Evolutionary conservation across 2,113 vertebrate genomes (phyloP).

Genomic region (Tragelaphus strepsiceros): DNA sequence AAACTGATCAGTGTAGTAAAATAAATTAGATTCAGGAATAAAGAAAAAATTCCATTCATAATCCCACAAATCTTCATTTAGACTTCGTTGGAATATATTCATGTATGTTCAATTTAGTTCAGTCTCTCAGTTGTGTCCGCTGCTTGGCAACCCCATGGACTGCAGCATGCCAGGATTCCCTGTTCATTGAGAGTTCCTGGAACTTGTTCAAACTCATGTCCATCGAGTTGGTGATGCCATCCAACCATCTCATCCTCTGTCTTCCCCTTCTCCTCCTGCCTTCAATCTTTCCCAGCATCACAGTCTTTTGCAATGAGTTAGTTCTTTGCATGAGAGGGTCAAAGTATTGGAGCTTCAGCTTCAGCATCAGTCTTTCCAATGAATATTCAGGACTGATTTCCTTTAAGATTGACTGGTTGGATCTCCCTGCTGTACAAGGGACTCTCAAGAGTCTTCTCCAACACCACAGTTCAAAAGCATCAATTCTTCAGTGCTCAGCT

Average conservation of each 20-base stretch:
- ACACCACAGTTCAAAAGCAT: no score
- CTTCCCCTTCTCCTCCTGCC: not conserved
- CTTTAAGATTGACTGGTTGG: no score
- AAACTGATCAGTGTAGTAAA: not conserved
- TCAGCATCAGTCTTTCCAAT: not conserved
- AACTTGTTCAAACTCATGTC: not conserved
- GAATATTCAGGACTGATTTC: no score
- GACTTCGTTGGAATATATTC: not conserved
- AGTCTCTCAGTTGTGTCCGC: not conserved
- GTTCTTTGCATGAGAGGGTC: not conserved
- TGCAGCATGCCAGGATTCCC: not conserved
- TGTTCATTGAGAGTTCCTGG: not conserved
- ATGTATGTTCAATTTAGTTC: not conserved
- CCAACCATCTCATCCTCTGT: not conserved
- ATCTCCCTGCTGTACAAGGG: no score
- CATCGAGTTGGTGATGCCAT: not conserved
- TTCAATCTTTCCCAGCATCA: not conserved
- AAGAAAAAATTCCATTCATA: not conserved
- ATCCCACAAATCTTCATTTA: not conserved
- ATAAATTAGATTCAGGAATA: not conserved
- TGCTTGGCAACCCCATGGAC: not conserved
- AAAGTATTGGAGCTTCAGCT: not conserved
- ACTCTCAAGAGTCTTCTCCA: not conserved
- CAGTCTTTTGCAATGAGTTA: fast-evolving
- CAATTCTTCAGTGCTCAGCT: no score